Evolutionary conservation across 2,797 vertebrate species (phyloP), one percentile per base, ranked within the genome.

Genomic region (Tympanoctomys barrerae): DNA sequence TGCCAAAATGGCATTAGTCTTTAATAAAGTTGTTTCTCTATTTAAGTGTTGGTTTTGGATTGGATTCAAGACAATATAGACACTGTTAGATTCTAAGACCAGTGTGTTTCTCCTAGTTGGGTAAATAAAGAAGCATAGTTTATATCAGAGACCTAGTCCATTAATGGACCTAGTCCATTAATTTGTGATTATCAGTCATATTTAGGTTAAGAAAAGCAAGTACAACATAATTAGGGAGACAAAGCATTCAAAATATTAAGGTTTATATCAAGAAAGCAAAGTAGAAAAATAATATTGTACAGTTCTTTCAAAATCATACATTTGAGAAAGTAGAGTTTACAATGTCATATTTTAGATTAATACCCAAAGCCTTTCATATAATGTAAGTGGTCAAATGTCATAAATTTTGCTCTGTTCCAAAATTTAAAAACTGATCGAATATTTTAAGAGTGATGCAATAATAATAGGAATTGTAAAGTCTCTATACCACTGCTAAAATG

Each of bases 201-300:
- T 8, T 86, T 46, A 71, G 24, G 70, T 59, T 73, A 54, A 83
- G 28, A 78, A 87, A 52, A 82, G 83, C 28, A 66, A 31, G 75
- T 89, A 52, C 6, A 84, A 87, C n/a, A 18, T 79, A 57, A 19
- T 39, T 90, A 90, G 2, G 2, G 36, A 90, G 28, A 52, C 33
- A 95, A 92, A 77, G 1, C 22, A 75, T 84, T 95, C 9, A 78
- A 96, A 86, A 89, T 84, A 19, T 68, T 71, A 80, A 94, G 52
- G 8, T 61, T 68, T 62, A 61, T 36, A 62, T 70, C 7, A 78
- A 80, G 82, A 81, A 26, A 54, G 62, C 14, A 89, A 87, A 91
- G n/a, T 61, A 75, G 26, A 16, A 78, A 78, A 92, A 0, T 36
- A 89, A 86, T 57, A 1, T 19, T 86, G 31, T 24, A 57, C 6